Base-by-base conservation (phyloP, 2,888 invertebrate genomes). In the Odontocerum albicorne region DNA sequence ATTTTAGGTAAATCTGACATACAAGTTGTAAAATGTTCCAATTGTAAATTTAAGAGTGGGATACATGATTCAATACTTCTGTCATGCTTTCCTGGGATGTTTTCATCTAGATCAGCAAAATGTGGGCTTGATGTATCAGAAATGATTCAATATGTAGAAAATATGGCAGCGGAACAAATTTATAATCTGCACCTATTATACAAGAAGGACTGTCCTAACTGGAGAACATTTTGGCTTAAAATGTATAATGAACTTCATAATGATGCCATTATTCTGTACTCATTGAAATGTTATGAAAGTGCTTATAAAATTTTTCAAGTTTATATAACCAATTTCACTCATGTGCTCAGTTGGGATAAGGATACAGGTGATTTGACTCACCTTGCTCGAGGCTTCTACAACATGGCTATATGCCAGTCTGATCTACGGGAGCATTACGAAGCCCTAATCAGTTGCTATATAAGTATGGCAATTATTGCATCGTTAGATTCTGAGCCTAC, bases 341-440 rank as follows among this genome's bases (percentile, higher is more conserved):
- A 38, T 7, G 16, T 55, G 19, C 17, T 56, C 10, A 51, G 12
- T 12, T 46, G 42, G 50, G 36, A 57, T 10, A 15, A n/a, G 7
- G 20, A 47, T 6, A 31, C 13, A 15, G 38, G 36, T 19, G 49
- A 60, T 39, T 27, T 54, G 38, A 20, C 33, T 20, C 43, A 54
- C 27, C 31, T 60, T 12, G 47, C 57, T 16, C 53, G 57, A 17
- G 57, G 33, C 13, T 55, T 49, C n/a, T 60, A 52, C 42, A 60
- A 60, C 33, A 49, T 57, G 52, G 51, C 57, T 12, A 55, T 60
- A 32, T 60, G 60, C 45, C 52, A 55, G n/a, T 44, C 50, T n/a
- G 60, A 60, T 27, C 32, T 54, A 10, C 3, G 20, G 1, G 19
- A 51, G 10, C 40, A 51, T 16, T 43, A 44, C 12, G 39, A 43